Base-by-base conservation (phyloP, 2,888 invertebrate species). In the Augochlorella aurata region DNA sequence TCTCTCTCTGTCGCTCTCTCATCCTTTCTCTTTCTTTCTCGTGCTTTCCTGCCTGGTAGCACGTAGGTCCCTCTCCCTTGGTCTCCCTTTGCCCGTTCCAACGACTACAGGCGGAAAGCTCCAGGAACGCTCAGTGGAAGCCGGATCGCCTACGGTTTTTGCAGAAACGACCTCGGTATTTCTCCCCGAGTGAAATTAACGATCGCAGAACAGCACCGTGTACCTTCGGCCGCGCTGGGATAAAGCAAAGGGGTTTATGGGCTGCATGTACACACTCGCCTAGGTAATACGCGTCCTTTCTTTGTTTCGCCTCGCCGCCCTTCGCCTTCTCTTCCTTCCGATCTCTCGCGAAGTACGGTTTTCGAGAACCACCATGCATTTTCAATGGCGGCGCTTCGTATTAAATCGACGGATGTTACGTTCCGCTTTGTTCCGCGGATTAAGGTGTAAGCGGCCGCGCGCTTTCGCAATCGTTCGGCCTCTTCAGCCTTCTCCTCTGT, bases 171-270 rank as follows among this genome's bases (percentile, higher is more conserved):
- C 89, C 90, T 86, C 90, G 90, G 90, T 90, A 90, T 91, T 91
- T 91, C 90, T 91, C 89, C 84, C 85, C 87, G 87, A 91, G 90
- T 89, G 89, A 91, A 90, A 91, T 90, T 91, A 91, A 91, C 90
- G 91, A 90, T 91, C 90, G 88, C 85, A 70, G 89, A 88, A 90
- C 87, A 85, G 81, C 82, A 81, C 71, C 77, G 88, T 87, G 85
- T 89, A 90, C 91, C 88, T 90, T 90, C 85, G 88, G 85, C 78
- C 84, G 77, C 81, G 79, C 77, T 77, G 80, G 89, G 88, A 91
- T 91, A 91, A 91, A 91, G 88, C 88, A 87, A 85, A 87, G 77
- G 88, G 87, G 88, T 90, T 91, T 91, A 91, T 87, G 90, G 87
- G 84, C 79, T 81, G 88, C 86, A 87, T 82, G 88, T 85, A 87